Conservation (phyloP, 2,888 invertebrate species). For the Trichopria drosophilae region DNA sequence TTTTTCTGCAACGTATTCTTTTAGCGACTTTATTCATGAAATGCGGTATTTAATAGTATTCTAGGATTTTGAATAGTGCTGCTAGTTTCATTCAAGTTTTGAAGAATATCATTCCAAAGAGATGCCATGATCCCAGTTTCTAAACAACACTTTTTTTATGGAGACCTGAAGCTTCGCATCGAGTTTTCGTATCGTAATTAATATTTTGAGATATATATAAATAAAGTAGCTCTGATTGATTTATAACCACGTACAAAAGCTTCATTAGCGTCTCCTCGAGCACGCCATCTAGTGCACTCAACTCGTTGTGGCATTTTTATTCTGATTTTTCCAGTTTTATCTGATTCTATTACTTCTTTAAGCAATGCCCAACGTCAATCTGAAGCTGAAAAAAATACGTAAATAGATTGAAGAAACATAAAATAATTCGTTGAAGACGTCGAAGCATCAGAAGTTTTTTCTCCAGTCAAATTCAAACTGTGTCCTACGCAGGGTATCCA, state of each 20-base stretch:
- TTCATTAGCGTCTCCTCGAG: too few relatives aligned
- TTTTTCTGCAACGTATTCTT: conserved; percentile 9
- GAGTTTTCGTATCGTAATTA: conserved; percentile 15
- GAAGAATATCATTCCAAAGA: too few relatives aligned
- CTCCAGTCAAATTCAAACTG: conserved; percentile 18
- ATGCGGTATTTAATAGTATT: conserved; percentile 14
- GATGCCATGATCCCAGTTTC: too few relatives aligned
- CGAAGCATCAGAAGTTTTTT: neutral
- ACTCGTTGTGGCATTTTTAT: too few relatives aligned
- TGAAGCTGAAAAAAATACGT: conserved; percentile 21
- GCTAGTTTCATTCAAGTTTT: too few relatives aligned
- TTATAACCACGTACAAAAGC: too few relatives aligned
- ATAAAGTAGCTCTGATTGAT: too few relatives aligned
- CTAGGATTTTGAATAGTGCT: conserved; percentile 18
- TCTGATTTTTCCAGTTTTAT: too few relatives aligned
- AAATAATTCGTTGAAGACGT: conserved; percentile 8
- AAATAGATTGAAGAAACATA: conserved; percentile 9
- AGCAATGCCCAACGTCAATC: conserved; percentile 19
- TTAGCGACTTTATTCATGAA: conserved; percentile 13
- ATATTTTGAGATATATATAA: too few relatives aligned
- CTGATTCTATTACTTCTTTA: conserved; percentile 7
- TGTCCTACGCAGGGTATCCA: conserved; percentile 25
- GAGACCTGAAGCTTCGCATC: conserved; percentile 20
- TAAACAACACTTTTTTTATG: conserved; percentile 23
- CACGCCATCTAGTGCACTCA: too few relatives aligned